Evolutionary conservation across 2,797 vertebrate genomes (phyloP).

Genomic region (Distichodus sexfasciatus): DNA sequence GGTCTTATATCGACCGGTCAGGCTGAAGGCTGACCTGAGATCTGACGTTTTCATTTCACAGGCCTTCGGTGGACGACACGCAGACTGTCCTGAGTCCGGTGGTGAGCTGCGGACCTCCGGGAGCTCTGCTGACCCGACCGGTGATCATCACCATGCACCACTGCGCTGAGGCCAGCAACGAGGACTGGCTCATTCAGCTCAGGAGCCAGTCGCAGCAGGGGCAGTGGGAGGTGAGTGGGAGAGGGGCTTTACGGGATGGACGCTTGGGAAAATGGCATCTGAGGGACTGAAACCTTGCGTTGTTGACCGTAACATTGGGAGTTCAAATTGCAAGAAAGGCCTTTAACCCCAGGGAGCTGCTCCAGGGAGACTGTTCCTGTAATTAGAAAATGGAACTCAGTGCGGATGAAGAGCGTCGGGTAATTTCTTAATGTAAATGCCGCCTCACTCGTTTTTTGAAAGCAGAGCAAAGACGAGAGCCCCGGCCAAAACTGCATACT

Average conservation of each 20-base stretch:
- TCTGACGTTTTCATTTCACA: constrained; percentile 51
- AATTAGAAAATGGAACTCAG: no score
- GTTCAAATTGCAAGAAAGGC: no score
- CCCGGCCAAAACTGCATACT: no score
- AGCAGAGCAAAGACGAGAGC: no score
- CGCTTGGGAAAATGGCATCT: not conserved
- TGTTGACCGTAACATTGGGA: no score
- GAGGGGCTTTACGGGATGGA: no score
- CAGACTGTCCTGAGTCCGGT: constrained; percentile 92
- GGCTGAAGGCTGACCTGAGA: not conserved
- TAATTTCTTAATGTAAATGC: no score
- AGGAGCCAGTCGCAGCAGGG: constrained; percentile 86
- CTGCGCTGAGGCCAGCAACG: constrained; percentile 86
- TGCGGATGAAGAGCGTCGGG: no score
- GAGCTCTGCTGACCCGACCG: constrained; percentile 88
- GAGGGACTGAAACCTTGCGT: no score
- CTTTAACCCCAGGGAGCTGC: no score
- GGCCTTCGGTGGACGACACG: constrained; percentile 87
- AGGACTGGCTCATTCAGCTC: constrained; percentile 97
- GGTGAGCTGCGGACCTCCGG: constrained; percentile 92
- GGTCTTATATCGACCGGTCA: not conserved
- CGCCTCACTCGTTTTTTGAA: no score
- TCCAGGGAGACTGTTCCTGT: no score
- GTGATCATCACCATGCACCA: constrained; percentile 95
- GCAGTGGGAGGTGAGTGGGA: constrained; percentile 89